Percentiles rank a stretch among this genome's conserved stretches.
These are phyloP conservation scores for Macropis europaea DNA, from an alignment of 2,888 invertebrate species.

Conservation along the genomic window DNA sequence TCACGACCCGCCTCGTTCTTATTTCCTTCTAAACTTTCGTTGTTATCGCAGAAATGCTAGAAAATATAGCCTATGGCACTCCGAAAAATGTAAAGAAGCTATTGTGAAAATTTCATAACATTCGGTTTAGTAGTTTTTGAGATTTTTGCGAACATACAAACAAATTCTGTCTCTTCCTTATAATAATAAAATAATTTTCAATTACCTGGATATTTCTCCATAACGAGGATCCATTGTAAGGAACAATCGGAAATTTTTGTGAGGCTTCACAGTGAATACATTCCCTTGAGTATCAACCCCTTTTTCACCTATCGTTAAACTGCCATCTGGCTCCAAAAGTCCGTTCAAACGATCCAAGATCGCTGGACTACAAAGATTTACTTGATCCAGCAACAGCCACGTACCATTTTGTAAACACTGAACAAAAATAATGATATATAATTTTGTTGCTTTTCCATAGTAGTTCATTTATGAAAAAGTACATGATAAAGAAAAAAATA, in stretches of 20 bases:
- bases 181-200: background rate
- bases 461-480: background rate
- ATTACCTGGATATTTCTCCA: constrained; percentile 94
- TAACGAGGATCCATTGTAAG: constrained; percentile 96
- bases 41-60: no score
- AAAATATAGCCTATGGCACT: no score
- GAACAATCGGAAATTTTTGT: constrained; percentile 95
- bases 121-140: no score
- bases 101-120: no score
- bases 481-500: no score
- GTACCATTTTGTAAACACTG: constrained; percentile 89
- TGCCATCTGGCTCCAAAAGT: constrained; percentile 95
- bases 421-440: no score
- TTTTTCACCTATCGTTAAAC: constrained; percentile 93
- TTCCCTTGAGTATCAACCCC: constrained; percentile 88
- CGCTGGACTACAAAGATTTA: constrained; percentile 97
- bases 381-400: constrained; percentile 94
- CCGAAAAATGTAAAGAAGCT: no score
- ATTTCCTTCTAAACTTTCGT: no score
- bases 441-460: no score
- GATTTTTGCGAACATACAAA: no score
- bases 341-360: constrained; percentile 98
- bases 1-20: no score
- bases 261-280: constrained; percentile 89
- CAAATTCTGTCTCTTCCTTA: no score